Base-by-base conservation (phyloP, 2,888 invertebrate genomes). In the Conchocele bisecta region DNA sequence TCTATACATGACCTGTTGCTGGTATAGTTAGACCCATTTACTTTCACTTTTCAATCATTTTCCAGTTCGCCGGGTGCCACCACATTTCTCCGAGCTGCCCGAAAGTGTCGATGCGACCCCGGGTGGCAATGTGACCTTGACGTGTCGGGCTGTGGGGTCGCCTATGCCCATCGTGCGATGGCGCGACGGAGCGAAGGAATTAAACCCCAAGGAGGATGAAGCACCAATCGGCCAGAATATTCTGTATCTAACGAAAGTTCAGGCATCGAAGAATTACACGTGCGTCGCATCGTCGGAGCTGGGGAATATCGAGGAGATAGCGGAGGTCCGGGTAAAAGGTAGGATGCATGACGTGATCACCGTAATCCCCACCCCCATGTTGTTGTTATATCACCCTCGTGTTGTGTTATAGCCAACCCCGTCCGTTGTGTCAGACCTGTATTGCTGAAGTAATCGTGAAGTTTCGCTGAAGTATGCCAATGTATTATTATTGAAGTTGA, bases 321-420 rank as follows among this genome's bases (percentile, higher is more conserved):
- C 97, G 13, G 94, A 95, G 86, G 97, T 99, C 81, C 96, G 96
- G 93, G 98, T 99, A 82, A 97, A 98, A 94, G 97, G 98, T 98
- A 92, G 78, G 84, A 24, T n/a, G n/a, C n/a, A n/a, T n/a, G n/a
- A n/a, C n/a, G n/a, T n/a, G n/a, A n/a, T n/a, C n/a, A n/a, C n/a
- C n/a, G n/a, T n/a, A n/a, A n/a, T 6, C 15, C 15, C 13, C 17
- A 37, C n/a, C n/a, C n/a, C n/a, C n/a, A n/a, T n/a, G n/a, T n/a
- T n/a, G n/a, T n/a, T n/a, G n/a, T n/a, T n/a, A n/a, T n/a, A n/a
- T n/a, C n/a, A n/a, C n/a, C n/a, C n/a, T n/a, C n/a, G n/a, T n/a
- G n/a, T n/a, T n/a, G n/a, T n/a, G n/a, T n/a, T n/a, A n/a, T n/a
- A n/a, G n/a, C n/a, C n/a, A n/a, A n/a, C n/a, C n/a, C n/a, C n/a